Evolutionary conservation across 2,797 vertebrate genomes (phyloP).

Genomic region (Cynodonichthys magdalenae): DNA sequence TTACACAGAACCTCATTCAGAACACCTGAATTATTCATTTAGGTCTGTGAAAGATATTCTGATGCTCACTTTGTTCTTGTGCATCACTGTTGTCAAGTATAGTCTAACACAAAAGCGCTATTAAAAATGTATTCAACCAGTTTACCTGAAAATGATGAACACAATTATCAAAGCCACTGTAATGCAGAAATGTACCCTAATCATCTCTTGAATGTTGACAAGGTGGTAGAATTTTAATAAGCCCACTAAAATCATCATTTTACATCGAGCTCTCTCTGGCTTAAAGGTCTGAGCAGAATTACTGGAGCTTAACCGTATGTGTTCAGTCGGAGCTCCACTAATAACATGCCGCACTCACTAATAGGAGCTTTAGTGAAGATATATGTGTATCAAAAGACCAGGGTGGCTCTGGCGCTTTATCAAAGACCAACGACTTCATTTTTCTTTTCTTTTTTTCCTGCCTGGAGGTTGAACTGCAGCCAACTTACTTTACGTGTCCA

Average conservation of each 20-base stretch:
- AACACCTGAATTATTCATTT: not conserved
- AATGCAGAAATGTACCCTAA: conserved; percentile 21
- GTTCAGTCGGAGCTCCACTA: conserved; percentile 44
- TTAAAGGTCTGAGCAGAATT: conserved; percentile 47
- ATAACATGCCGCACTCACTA: conserved; percentile 56
- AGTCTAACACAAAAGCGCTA: not conserved
- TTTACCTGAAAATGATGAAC: conserved; percentile 7
- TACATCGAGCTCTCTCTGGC: conserved; percentile 23
- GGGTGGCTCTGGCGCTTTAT: conserved; percentile 37
- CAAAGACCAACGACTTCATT: conserved; percentile 27
- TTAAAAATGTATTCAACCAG: not conserved
- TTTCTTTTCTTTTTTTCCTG: conserved; percentile 16
- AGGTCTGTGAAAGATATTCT: not conserved
- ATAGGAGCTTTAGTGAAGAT: conserved; percentile 56
- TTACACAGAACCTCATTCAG: too few species aligned
- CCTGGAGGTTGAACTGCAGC: conserved; percentile 34
- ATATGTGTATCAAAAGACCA: conserved; percentile 46
- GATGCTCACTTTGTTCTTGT: not conserved
- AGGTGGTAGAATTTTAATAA: conserved; percentile 44
- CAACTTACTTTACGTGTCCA: conserved; percentile 44
- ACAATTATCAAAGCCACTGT: conserved; percentile 5
- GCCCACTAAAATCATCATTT: conserved; percentile 33
- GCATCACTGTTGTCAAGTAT: not conserved
- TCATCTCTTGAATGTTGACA: conserved; percentile 34
- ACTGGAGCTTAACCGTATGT: conserved; percentile 50